Base-by-base conservation (phyloP, 2,113 vertebrate species). In the Passerina amoena region DNA sequence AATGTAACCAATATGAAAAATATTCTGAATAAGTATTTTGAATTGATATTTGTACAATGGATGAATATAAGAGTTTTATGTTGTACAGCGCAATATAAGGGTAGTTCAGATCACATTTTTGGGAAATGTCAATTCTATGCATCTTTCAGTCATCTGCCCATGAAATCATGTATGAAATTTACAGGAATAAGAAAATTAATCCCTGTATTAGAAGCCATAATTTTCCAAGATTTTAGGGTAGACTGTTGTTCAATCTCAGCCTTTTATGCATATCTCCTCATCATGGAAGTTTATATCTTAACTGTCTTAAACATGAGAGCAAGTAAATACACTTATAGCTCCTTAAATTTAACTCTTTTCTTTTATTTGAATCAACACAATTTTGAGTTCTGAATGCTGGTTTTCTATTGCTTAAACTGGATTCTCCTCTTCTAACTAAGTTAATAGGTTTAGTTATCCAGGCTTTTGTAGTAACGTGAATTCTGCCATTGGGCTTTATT, bases 221-320 rank as follows among this genome's bases (percentile, higher is more conserved):
- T 50, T 59, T 72, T 10, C 5, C 4, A 78, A 30, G 5, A 40
- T 31, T 72, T 69, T 77, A 51, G 11, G 27, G 27, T 33, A 60
- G 18, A 27, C 7, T 1, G 0, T 14, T 82, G 10, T 28, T 33
- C 28, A 64, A 18, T n/a, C 24, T 65, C 19, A 12, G 64, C 23
- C 1, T 53, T 68, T 25, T 31, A 42, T 3, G 1, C 8, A 3
- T 64, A 27, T 11, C 2, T 60, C 20, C 6, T 71, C 9, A 18
- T 3, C 45, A 12, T 19, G 14, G 23, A 80, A 80, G 13, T 28
- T 48, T 71, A 5, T 50, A 35, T 21, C 3, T 19, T 60, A 57
- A 30, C 5, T 56, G 5, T 28, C 42, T 79, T 79, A 76, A 88
- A 56, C 3, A 17, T 19, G 8, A 23, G 0, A 68, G 7, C 28